These are phyloP conservation scores for Oscheius myriophilus DNA, from an alignment of 2,888 invertebrate species.

Conservation along the genomic window DNA sequence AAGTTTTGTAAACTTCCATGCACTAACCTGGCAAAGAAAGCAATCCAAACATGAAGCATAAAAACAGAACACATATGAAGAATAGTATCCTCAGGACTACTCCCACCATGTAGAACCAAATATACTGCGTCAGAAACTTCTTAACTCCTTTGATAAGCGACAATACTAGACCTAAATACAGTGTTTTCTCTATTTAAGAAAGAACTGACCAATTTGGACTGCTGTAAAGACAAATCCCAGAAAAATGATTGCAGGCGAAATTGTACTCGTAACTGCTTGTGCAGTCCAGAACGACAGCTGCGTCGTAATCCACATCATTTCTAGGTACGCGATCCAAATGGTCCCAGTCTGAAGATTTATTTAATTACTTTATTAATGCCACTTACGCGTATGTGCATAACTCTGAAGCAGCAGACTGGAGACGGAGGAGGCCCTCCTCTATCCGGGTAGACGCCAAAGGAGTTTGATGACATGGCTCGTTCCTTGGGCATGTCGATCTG, in stretches of 20 bases:
- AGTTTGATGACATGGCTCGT: constrained; percentile 5
- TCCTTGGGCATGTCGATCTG: constrained; percentile 31
- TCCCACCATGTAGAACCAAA: constrained; percentile 21
- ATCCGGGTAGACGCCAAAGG: constrained; percentile 43
- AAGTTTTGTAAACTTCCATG: neutral
- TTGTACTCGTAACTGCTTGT: constrained; percentile 41
- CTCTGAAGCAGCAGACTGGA: constrained; percentile 50
- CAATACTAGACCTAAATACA: constrained; percentile 15
- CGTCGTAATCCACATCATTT: constrained; percentile 59
- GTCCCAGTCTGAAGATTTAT: constrained; percentile 45
- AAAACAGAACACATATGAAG: constrained; percentile 12
- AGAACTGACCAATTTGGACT: constrained; percentile 38
- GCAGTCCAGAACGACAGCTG: constrained; percentile 55
- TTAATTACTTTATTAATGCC: neutral
- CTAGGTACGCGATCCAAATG: constrained; percentile 55
- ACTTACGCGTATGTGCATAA: constrained; percentile 53
- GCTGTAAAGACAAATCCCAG: constrained; percentile 43
- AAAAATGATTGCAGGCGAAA: constrained; percentile 40
- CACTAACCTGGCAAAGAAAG: constrained; percentile 21
- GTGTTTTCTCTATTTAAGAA: neutral
- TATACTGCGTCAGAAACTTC: constrained; percentile 11
- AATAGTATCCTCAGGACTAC: constrained; percentile 22
- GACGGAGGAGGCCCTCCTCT: constrained; percentile 45
- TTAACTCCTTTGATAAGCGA: constrained; percentile 16
- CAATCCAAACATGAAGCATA: neutral